Evolutionary conservation across 2,888 invertebrate genomes (phyloP).

Genomic region (Arrhopalites spinosus): DNA sequence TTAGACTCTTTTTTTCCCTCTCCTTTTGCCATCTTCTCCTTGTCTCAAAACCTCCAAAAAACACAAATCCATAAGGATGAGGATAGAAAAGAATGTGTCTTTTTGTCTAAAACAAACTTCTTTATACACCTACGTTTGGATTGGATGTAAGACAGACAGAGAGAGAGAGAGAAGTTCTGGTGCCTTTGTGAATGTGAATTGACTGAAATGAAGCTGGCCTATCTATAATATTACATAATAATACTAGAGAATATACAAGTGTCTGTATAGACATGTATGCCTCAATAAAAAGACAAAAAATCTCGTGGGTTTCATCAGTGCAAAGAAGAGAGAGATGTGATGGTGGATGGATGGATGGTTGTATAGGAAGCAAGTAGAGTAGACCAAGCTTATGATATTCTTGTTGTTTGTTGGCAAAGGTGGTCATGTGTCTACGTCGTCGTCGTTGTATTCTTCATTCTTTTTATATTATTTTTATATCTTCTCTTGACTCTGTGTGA

Average conservation of each 20-base stretch:
- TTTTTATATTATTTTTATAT: conserved; percentile 33
- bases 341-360: not conserved
- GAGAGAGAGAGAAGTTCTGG: not conserved
- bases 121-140: conserved; percentile 7
- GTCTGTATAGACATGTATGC: not conserved
- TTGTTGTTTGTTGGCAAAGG: conserved; percentile 29
- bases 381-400: conserved; percentile 26
- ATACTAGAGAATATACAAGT: not conserved
- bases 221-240: too few species aligned
- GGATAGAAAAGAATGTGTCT: not conserved
- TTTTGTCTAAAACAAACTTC: not conserved
- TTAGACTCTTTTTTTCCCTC: not conserved
- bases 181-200: too few species aligned
- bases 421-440: conserved; percentile 26
- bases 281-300: conserved; percentile 21
- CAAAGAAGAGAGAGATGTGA: conserved; percentile 2
- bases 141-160: not conserved
- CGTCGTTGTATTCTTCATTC: not conserved
- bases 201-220: too few species aligned
- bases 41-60: not conserved
- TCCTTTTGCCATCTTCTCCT: not conserved
- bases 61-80: not conserved
- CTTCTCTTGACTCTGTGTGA: conserved; percentile 1
- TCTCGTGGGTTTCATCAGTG: conserved; percentile 2
- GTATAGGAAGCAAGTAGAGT: not conserved